These are phyloP conservation scores for Drosophila flavopinicola DNA, from an alignment of 2,888 invertebrate species.

Conservation along the genomic window DNA sequence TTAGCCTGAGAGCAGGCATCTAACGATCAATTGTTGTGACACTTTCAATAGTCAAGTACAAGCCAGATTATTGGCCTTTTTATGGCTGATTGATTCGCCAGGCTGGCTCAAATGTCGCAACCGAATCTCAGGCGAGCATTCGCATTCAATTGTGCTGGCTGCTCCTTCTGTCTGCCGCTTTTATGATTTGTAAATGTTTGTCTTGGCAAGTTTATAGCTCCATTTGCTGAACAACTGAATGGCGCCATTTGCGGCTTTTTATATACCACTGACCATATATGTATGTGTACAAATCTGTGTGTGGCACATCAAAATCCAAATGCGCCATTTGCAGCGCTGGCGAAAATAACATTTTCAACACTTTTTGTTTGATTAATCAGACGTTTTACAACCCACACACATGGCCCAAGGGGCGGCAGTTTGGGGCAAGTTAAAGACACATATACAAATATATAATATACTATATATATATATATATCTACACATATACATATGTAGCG, in stretches of 20 bases:
- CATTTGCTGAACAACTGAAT: conserved; percentile 57
- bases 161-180: conserved; percentile 44
- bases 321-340: conserved; percentile 74
- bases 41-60: conserved; percentile 31
- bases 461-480: neutral
- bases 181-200: conserved; percentile 80
- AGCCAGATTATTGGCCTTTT: conserved; percentile 47
- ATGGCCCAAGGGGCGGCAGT: neutral
- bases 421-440: conserved; percentile 2
- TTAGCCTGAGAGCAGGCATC: conserved; percentile 35
- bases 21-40: conserved; percentile 54
- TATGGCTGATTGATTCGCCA: conserved; percentile 60
- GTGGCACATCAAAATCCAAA: conserved; percentile 75
- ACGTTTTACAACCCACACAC: conserved; percentile 44
- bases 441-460: conserved; percentile 13
- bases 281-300: conserved; percentile 56
- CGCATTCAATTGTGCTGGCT: conserved; percentile 17
- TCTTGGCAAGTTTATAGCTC: conserved; percentile 70
- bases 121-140: conserved; percentile 21
- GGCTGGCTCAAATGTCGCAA: neutral
- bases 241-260: conserved; percentile 70
- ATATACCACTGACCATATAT: conserved; percentile 53
- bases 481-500: neutral
- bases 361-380: conserved; percentile 77
- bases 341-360: conserved; percentile 79